Evolutionary conservation across 1,140 invertebrate genomes (phyloP), one percentile per base, ranked within the genome.

Genomic region (Anastrepha ludens): DNA sequence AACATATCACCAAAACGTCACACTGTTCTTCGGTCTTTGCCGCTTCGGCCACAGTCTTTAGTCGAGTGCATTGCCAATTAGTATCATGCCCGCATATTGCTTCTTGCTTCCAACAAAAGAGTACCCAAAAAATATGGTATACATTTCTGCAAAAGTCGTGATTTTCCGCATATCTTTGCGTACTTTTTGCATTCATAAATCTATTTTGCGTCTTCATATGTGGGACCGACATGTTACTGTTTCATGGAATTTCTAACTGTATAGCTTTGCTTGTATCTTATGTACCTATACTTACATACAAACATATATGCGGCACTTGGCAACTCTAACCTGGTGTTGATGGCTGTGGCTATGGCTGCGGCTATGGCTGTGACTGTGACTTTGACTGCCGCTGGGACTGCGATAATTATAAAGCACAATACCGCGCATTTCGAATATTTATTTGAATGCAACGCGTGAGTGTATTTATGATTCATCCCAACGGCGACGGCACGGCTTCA

Each of bases 351-450:
- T 17, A 13, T 29, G 29, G 29, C 29, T 29, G 29, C 0, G 29
- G 29, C 29, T 29, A 1, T 78, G 44, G 11, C 11, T 20, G 13
- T 81, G 60, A 9, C 60, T 62, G 60, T 62, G 60, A n/a, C 64
- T 67, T 29, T 11, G 5, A 67, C n/a, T 67, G 64, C n/a, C 7
- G 29, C 29, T 20, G 17, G 7, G 20, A 67, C 50, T 55, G 74
- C n/a, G 47, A 55, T 55, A 81, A 81, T 81, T 81, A 81, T 47
- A 81, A 81, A 81, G 74, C 47, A 81, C n/a, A 78, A 78, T 55
- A 50, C 8, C 74, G 74, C 47, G 20, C 74, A 55, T 29, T 47
- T 81, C 7, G 39, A 50, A n/a, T 20, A 81, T 81, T 8, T 50
- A 55, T 29, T 50, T 50, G 39, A 55, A 55, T 81, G 47, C 74